Evolutionary conservation across 2,888 invertebrate species (phyloP), one percentile per base, ranked within the genome.

Genomic region (Macrophya alboannulata): DNA sequence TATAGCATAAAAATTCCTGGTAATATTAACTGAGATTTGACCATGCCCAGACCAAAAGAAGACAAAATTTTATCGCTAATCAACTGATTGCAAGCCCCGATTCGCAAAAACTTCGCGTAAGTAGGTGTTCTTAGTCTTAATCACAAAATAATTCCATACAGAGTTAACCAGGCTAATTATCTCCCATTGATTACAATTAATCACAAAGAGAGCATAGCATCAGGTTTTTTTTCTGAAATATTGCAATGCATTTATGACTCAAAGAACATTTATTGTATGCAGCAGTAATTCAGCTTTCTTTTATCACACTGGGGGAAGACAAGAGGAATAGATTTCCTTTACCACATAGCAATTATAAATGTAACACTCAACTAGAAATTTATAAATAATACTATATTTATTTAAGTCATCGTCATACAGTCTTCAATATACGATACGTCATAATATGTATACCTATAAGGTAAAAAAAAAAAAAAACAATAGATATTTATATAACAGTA

Each of bases 331-430:
- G 17, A 68, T 37, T 68, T 68, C 17, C 15, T 6, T 15, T 68
- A 17, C 37, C 8, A 37, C 1, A 37, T 25, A 37, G 37, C 6
- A 12, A 62, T 68, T 25, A 8, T 37, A 17, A 37, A 17, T 17
- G 31, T 68, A 2, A 37, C 6, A 68, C 68, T 37, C 37, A 8
- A 37, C 6, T 37, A 6, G 5, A 37, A 68, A 68, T 59, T 40
- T 43, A 59, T 43, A 59, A 59, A 81, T 81, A 81, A 43, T 17
- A 43, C 40, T 81, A 81, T 12, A 15, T 62, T 62, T 81, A 81
- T 43, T 62, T 62, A 62, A 81, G 81, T 81, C 62, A 62, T 81
- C 81, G 43, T 81, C 43, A 62, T 51, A 59, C 59, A 81, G 81
- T 81, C 81, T 81, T 81, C 21, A 43, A 81, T 21, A 62, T 62